A percentile compares a stretch with the other conserved stretches of the same genome.
These are phyloP conservation scores for Acronicta alni DNA, from an alignment of 2,888 invertebrate genomes.

Conservation along the genomic window DNA sequence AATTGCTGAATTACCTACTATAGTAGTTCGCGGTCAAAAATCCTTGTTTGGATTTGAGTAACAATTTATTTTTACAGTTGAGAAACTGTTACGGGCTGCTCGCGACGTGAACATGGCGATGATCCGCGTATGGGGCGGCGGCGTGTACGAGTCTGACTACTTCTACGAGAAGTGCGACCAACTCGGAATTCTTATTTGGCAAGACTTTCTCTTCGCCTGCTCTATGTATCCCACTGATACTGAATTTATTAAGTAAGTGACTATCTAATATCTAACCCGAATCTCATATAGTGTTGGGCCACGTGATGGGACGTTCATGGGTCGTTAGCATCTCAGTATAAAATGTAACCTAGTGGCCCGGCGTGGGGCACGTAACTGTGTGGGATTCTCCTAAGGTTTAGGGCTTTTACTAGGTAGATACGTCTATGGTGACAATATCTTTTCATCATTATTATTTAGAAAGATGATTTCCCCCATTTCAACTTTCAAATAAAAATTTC, in stretches of 20 bases:
- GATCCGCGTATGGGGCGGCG: conserved; percentile 99
- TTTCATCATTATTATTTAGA: neutral
- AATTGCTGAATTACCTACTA: no score
- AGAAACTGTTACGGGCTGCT: conserved; percentile 91
- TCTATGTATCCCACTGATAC: conserved; percentile 96
- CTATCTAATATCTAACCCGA: no score
- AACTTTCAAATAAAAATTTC: conserved; percentile 4
- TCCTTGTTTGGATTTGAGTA: no score
- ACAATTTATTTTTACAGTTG: conserved; percentile 73
- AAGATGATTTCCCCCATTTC: no score
- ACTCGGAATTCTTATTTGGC: conserved; percentile 98
- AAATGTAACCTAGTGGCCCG: no score
- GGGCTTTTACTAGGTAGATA: no score
- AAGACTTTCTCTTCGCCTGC: conserved; percentile 99
- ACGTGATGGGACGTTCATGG: no score
- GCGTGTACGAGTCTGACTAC: conserved; percentile 96
- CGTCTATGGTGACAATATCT: neutral
- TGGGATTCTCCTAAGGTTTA: no score
- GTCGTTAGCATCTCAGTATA: no score
- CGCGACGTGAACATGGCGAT: conserved; percentile 96
- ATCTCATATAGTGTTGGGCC: no score
- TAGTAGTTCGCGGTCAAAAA: no score
- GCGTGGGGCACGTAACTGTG: no score
- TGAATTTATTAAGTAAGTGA: conserved; percentile 91
- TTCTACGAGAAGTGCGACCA: conserved; percentile 97